Base-by-base conservation (phyloP, 2,113 vertebrate species). In the Rattus rattus region DNA sequence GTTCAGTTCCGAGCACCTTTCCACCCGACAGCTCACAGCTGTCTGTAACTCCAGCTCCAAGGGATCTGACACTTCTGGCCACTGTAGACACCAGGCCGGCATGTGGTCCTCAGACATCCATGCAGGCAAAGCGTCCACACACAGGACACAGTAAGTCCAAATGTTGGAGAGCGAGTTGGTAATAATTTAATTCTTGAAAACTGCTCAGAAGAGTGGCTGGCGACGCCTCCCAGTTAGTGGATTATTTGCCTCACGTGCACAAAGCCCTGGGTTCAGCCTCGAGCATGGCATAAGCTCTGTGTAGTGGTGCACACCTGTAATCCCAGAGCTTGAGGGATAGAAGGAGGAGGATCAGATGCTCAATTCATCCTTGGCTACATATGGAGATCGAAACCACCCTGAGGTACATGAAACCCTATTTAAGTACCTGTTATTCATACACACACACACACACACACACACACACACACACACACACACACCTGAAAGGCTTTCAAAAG, bases 401-500 rank as follows among this genome's bases (percentile, higher is more conserved):
- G 65, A 16, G 20, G 39, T 52, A 69, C 84, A 69, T 13, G 5
- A 36, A 52, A 70, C 59, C 56, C 24, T 59, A 10, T 63, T 59
- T 20, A 81, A 81, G 24, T 59, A n/a, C 33, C 22, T n/a, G 56
- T 79, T 77, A 49, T 36, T 56, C 9, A 81, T 54, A 4, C 10
- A 79, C 17, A 19, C 4, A n/a, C 3, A 36, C 19, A 6, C 7
- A 3, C 6, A 14, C n/a, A 17, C n/a, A 19, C n/a, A 7, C 2
- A 72, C 8, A n/a, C 1, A 39, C 3, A 56, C 2, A 56, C 4
- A 61, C 7, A 59, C 20, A 36, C 4, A 2, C 59, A 2, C 16
- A 80, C 22, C 70, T 33, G 0, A 8, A 43, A 73, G 61, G 14
- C 67, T 80, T 63, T 19, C 3, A 22, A 17, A 0, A 28, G 7